Evolutionary conservation across 2,888 invertebrate species (phyloP).

Genomic region (Agriopis marginaria): DNA sequence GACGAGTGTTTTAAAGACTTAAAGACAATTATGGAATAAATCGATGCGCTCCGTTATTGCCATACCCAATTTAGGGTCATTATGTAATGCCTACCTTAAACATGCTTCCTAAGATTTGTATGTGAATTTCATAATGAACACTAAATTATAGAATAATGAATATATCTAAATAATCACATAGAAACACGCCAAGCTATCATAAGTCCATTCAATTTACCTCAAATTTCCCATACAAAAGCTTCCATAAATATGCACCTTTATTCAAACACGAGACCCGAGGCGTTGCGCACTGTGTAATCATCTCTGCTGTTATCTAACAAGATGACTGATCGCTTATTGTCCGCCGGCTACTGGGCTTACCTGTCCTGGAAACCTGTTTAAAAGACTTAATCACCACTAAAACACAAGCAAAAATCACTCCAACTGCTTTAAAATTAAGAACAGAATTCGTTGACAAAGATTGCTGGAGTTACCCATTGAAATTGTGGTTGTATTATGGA

Average conservation of each 20-base stretch:
- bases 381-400: conserved; percentile 50
- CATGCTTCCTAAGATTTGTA: no score
- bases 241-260: conserved; percentile 45
- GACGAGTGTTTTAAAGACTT: no score
- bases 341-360: conserved; percentile 81
- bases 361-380: conserved; percentile 46
- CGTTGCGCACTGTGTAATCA: conserved; percentile 65
- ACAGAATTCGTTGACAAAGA: not conserved
- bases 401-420: conserved; percentile 48
- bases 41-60: no score
- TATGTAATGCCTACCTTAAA: no score
- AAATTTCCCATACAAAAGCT: conserved; percentile 37
- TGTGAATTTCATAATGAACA: no score
- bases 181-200: conserved; percentile 28
- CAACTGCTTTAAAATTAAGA: conserved; percentile 17
- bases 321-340: conserved; percentile 84
- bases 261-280: conserved; percentile 44
- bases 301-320: conserved; percentile 73
- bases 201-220: conserved; percentile 30
- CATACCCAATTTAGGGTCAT: no score
- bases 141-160: no score
- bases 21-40: no score
- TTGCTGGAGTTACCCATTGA: conserved; percentile 20
- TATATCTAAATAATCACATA: conserved; percentile 1
- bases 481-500: conserved; percentile 18